A percentile compares a stretch with the other conserved stretches of the same genome.
These are phyloP conservation scores for Trypoxylon attenuatum DNA, from an alignment of 2,888 invertebrate species.

Conservation along the genomic window DNA sequence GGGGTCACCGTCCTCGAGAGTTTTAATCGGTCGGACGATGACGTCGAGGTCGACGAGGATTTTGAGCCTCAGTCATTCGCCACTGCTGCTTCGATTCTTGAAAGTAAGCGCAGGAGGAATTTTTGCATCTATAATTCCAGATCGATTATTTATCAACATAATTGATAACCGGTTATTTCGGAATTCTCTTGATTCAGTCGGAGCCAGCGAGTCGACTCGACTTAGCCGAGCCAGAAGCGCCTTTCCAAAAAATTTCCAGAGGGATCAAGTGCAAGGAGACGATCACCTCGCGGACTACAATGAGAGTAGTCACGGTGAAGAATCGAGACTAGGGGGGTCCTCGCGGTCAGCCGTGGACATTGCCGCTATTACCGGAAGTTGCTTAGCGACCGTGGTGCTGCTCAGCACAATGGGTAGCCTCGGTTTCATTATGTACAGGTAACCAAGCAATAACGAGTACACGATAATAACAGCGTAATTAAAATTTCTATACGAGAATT, in stretches of 20 bases:
- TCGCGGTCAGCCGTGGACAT: constrained; percentile 62
- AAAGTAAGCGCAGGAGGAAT: constrained; percentile 48
- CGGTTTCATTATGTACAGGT: constrained; percentile 72
- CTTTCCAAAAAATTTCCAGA: constrained; percentile 64
- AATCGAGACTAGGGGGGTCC: constrained; percentile 40
- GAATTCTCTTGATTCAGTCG: too few relatives aligned
- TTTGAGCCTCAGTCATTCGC: constrained; percentile 60
- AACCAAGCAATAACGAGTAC: too few relatives aligned
- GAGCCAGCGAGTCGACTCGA: constrained; percentile 63
- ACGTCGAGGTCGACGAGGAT: constrained; percentile 59
- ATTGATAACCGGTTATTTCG: too few relatives aligned
- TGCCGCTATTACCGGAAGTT: constrained; percentile 70
- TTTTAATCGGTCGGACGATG: constrained; percentile 60
- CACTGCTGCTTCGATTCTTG: constrained; percentile 64
- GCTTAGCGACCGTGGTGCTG: constrained; percentile 66
- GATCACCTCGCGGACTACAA: constrained; percentile 54
- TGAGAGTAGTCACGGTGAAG: constrained; percentile 48
- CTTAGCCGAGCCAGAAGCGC: constrained; percentile 67
- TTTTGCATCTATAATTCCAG: too few relatives aligned
- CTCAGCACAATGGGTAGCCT: constrained; percentile 69
- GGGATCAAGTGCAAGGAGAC: constrained; percentile 58
- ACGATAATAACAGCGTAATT: too few relatives aligned
- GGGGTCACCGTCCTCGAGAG: constrained; percentile 44
- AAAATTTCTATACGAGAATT: too few relatives aligned
- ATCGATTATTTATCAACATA: too few relatives aligned